Conservation (phyloP, 2,113 vertebrate species). For the zebrafish (Danio rerio) region DNA sequence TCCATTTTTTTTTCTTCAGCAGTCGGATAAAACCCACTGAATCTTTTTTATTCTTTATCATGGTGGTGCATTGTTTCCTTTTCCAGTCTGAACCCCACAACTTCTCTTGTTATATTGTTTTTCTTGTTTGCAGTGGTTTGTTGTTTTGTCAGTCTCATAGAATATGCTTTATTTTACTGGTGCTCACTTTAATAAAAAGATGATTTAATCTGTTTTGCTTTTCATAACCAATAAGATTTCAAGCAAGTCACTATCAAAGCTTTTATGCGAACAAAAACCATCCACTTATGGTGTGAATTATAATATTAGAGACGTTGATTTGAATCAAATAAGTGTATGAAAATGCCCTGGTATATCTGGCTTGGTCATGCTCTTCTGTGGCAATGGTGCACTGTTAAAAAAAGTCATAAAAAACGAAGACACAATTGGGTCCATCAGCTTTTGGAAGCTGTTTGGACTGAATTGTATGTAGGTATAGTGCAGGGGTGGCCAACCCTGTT, state of each 20-base stretch:
- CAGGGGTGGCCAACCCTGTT: no score
- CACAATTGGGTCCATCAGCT: no score
- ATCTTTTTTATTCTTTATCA: constrained; percentile 1
- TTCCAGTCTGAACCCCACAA: neutral
- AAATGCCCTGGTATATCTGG: no score
- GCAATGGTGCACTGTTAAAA: no score
- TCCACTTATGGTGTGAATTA: neutral
- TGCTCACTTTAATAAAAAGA: neutral
- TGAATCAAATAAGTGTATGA: neutral
- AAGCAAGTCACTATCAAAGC: no score
- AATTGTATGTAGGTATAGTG: no score
- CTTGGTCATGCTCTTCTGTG: no score
- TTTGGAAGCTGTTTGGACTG: no score
- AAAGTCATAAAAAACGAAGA: no score
- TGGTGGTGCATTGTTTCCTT: no score
- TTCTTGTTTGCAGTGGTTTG: neutral
- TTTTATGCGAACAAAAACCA: neutral
- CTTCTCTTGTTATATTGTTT: neutral
- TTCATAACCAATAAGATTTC: neutral
- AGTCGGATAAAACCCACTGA: neutral
- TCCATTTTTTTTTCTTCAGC: neutral
- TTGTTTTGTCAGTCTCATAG: neutral
- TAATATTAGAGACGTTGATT: neutral
- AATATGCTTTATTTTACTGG: neutral
- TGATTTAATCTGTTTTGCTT: neutral